phyloP scores from a whole-genome alignment of 2,113 vertebrate genomes.

The Calypte anna region DNA sequence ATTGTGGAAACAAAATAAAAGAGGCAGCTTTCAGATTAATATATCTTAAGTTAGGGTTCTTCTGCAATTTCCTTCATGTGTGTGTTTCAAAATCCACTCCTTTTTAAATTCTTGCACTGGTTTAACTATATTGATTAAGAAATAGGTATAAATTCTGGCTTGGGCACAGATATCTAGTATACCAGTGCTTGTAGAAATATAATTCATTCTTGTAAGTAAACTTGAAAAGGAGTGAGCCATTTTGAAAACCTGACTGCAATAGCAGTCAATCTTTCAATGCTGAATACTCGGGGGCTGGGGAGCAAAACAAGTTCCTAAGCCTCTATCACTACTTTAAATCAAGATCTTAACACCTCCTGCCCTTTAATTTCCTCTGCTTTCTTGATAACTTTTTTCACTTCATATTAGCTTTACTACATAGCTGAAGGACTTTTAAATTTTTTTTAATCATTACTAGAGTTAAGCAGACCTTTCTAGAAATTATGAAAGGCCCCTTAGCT shows the following conservation, averaged over 20 bases:
- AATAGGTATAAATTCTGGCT: background rate
- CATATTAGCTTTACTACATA: background rate
- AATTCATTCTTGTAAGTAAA: background rate
- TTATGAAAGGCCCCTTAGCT: background rate
- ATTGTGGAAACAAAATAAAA: background rate
- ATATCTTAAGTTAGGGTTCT: background rate
- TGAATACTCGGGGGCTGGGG: background rate
- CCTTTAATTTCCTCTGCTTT: background rate
- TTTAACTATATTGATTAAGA: background rate
- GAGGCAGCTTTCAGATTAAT: background rate
- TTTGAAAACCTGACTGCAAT: background rate
- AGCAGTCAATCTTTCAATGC: background rate
- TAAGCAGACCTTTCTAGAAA: background rate
- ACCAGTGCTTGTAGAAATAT: background rate
- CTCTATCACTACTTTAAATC: background rate
- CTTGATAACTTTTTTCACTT: background rate
- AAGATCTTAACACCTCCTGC: background rate
- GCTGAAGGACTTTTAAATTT: background rate
- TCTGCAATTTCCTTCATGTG: background rate
- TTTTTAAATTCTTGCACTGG: background rate
- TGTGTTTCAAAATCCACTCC: background rate
- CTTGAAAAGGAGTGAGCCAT: background rate
- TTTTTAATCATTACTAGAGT: background rate
- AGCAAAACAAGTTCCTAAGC: background rate
- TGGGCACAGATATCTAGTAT: background rate